These are phyloP conservation scores for Trachelus stipa DNA, from an alignment of 2,888 invertebrate species.

Conservation along the genomic window DNA sequence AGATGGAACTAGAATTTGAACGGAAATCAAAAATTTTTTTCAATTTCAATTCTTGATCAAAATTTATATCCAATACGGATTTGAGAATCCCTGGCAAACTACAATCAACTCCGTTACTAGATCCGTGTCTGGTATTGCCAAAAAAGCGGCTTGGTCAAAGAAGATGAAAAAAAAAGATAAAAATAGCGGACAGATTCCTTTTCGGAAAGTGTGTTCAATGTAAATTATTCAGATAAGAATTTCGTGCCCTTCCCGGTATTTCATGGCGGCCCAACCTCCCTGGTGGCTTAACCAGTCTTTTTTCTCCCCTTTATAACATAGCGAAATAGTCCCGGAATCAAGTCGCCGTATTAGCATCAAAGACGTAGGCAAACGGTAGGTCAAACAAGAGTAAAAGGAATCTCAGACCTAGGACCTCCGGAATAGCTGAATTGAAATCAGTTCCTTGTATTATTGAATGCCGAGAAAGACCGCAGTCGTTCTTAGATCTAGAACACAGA, in stretches of 20 bases:
- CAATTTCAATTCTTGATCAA: neutral
- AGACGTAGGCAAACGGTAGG: slow-evolving; percentile 41
- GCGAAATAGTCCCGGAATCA: slow-evolving; percentile 53
- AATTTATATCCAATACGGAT: neutral
- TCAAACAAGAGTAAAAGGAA: slow-evolving; percentile 20
- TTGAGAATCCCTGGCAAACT: neutral
- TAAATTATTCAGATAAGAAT: slow-evolving; percentile 5
- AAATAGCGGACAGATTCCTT: neutral
- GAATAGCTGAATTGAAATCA: slow-evolving; percentile 53
- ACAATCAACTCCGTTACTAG: neutral
- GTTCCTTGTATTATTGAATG: slow-evolving; percentile 38
- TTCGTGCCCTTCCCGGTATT: slow-evolving; percentile 47
- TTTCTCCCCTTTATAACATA: slow-evolving; percentile 21
- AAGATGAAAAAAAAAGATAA: neutral
- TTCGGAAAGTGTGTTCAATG: neutral
- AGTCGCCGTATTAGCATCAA: slow-evolving; percentile 57
- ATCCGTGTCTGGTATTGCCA: neutral
- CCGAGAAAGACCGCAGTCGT: neutral
- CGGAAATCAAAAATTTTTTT: neutral
- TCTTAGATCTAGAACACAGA: neutral
- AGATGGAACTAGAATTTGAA: neutral
- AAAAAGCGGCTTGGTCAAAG: neutral
- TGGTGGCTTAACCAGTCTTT: slow-evolving; percentile 36
- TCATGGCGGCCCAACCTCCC: slow-evolving; percentile 36
- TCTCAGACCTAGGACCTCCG: slow-evolving; percentile 22